These are phyloP conservation scores for Euleptes europaea DNA, from an alignment of 2,113 vertebrate genomes.

Conservation along the genomic window DNA sequence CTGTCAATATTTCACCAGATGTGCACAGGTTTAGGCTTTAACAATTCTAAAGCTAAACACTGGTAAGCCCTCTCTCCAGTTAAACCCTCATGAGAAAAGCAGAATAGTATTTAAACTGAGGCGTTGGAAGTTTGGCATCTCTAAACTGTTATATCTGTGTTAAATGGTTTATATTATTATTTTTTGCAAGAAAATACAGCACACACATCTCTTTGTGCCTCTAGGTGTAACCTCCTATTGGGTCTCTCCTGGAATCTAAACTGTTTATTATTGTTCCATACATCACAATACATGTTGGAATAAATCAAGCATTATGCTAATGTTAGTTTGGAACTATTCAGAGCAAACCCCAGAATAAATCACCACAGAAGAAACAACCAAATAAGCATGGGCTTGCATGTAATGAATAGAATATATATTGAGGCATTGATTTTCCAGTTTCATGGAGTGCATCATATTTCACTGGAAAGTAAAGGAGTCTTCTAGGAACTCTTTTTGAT, in stretches of 20 bases:
- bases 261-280: not conserved
- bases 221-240: not conserved
- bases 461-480: not conserved
- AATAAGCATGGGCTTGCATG: not conserved
- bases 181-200: not conserved
- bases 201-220: not conserved
- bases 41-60: not conserved
- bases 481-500: not conserved
- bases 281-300: not conserved
- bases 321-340: not conserved
- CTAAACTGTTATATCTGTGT: too few relatives aligned
- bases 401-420: constrained; percentile 14
- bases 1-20: not conserved
- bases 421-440: constrained; percentile 29
- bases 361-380: not conserved
- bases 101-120: not conserved
- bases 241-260: not conserved
- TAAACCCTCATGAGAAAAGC: not conserved
- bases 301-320: not conserved
- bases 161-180: not conserved
- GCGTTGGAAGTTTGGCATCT: not conserved
- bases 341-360: constrained; percentile 16
- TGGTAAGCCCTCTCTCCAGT: not conserved
- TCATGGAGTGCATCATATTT: constrained; percentile 34
- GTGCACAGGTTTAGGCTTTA: not conserved